Percentiles rank a stretch among this genome's conserved stretches.
These are phyloP conservation scores for Drosophila willistoni DNA, from an alignment of 1,140 invertebrate species.

Conservation along the genomic window DNA sequence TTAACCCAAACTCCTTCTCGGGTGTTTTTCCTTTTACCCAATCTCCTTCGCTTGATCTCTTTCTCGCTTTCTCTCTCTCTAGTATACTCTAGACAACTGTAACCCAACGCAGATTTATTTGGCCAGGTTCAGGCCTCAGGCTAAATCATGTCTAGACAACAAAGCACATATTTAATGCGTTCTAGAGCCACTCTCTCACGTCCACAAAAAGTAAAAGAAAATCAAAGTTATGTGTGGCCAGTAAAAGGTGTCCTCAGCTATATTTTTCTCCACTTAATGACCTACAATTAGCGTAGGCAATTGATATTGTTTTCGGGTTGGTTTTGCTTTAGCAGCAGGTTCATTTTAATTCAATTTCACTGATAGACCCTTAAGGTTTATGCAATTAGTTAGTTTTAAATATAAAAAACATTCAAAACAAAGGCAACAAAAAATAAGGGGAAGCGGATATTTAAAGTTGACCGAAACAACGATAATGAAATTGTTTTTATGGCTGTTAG, in stretches of 20 bases:
- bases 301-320: slow-evolving; percentile 28
- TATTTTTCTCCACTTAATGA: slow-evolving; percentile 25
- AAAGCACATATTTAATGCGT: slow-evolving; percentile 57
- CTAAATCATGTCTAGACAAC: slow-evolving; percentile 72
- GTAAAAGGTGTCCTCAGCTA: slow-evolving; percentile 6
- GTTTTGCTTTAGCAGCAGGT: neutral
- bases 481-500: slow-evolving; percentile 14
- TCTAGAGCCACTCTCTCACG: slow-evolving; percentile 21
- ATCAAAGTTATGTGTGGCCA: slow-evolving; percentile 20
- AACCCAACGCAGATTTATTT: slow-evolving; percentile 72
- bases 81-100: slow-evolving; percentile 16
- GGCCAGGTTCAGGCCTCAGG: slow-evolving; percentile 47
- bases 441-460: slow-evolving; percentile 12
- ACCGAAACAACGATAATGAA: slow-evolving; percentile 11
- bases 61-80: neutral
- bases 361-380: slow-evolving; percentile 8
- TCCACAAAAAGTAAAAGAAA: neutral
- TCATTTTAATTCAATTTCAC: slow-evolving; percentile 53
- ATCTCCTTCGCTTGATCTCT: neutral
- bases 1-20: slow-evolving; percentile 39
- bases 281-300: slow-evolving; percentile 41
- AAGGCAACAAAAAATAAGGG: neutral
- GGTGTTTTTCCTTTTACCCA: neutral
- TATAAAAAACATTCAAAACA: neutral
- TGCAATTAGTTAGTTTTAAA: slow-evolving; percentile 19